A percentile compares a stretch with the other conserved stretches of the same genome.
Evolutionary conservation across 2,113 vertebrate species (phyloP).

Genomic region (Clarias gariepinus): DNA sequence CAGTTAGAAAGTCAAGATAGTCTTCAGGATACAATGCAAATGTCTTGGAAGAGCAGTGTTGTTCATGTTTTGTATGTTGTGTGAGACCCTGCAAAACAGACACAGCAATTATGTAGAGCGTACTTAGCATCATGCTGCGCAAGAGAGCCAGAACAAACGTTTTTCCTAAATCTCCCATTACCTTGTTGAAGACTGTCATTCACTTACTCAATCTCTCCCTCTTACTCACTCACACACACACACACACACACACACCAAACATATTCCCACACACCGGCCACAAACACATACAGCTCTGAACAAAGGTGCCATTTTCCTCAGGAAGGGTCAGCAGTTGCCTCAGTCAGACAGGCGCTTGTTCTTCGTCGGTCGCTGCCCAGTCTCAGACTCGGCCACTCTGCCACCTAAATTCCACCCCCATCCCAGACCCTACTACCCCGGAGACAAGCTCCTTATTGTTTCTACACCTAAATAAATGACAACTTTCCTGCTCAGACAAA

Average conservation of each 20-base stretch:
- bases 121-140: background rate
- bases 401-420: conserved; percentile 48
- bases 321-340: conserved; percentile 79
- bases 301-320: conserved; percentile 82
- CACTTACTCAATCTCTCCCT: background rate
- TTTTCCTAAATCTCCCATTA: background rate
- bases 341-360: conserved; percentile 80
- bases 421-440: conserved; percentile 62
- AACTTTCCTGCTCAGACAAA: conserved; percentile 73
- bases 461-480: conserved; percentile 75
- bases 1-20: no score
- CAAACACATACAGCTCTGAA: conserved; percentile 74
- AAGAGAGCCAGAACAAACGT: background rate
- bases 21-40: background rate
- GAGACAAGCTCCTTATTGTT: conserved; percentile 82
- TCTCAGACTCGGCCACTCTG: conserved; percentile 68
- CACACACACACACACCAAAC: background rate
- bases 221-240: background rate
- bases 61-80: background rate
- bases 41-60: conserved; percentile 15
- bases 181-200: conserved; percentile 12
- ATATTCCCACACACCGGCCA: conserved; percentile 50
- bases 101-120: background rate
- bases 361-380: conserved; percentile 76
- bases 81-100: background rate